Percentiles rank a stretch among this genome's conserved stretches.
These are phyloP conservation scores for Chrysopa pallens DNA, from an alignment of 1,140 invertebrate species.

Conservation along the genomic window DNA sequence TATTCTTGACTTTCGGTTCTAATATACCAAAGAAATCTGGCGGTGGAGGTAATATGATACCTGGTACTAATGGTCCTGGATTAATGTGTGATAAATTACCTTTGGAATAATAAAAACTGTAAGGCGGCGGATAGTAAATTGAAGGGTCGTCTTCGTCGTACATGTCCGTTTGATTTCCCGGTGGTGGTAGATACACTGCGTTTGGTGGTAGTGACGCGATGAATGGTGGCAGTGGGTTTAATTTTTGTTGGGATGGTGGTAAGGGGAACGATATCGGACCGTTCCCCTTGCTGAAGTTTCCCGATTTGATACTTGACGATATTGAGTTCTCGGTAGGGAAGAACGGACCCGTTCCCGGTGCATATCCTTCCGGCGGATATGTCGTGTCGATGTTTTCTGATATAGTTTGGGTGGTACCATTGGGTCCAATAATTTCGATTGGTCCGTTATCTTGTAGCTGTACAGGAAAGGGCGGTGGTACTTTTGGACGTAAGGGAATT, in stretches of 20 bases:
- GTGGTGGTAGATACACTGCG: conserved; percentile 47
- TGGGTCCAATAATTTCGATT: conserved; percentile 48
- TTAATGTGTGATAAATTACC: conserved; percentile 61
- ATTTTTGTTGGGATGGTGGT: conserved; percentile 27
- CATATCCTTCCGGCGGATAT: conserved; percentile 25
- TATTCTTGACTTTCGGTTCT: conserved; percentile 19
- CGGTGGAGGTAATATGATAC: conserved; percentile 70
- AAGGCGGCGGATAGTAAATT: conserved; percentile 74
- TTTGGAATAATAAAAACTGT: conserved; percentile 65
- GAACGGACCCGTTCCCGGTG: conserved; percentile 11
- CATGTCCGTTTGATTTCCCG: conserved; percentile 48
- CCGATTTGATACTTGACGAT: conserved; percentile 28
- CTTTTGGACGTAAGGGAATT: conserved; percentile 48
- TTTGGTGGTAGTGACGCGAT: conserved; percentile 38
- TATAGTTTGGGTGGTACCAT: conserved; percentile 36
- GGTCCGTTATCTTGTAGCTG: conserved; percentile 63
- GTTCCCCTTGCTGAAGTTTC: conserved; percentile 31
- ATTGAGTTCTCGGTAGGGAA: conserved; percentile 33
- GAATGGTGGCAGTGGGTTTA: conserved; percentile 19
- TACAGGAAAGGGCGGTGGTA: conserved; percentile 78
- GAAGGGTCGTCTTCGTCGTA: conserved; percentile 78
- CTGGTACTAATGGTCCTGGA: conserved; percentile 69
- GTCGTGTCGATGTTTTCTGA: conserved; percentile 19
- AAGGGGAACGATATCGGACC: conserved; percentile 26
- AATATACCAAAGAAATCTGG: conserved; percentile 63